Conservation (phyloP, 2,113 vertebrate species). For the Ciconia boyciana region DNA sequence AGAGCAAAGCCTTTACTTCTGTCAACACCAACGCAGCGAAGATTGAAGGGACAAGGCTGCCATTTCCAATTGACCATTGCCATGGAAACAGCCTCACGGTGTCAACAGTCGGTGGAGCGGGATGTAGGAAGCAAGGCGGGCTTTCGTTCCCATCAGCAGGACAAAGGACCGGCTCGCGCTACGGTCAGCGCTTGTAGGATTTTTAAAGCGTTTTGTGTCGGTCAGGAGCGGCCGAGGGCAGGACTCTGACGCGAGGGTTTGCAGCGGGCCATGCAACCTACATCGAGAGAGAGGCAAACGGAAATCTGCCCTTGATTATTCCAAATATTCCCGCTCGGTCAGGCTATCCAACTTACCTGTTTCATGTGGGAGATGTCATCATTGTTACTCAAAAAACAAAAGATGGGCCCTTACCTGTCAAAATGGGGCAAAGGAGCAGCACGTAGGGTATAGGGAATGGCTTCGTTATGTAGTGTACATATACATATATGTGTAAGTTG, state of each 20-base stretch:
- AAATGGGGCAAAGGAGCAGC: neutral
- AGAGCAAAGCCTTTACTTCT: constrained; percentile 51
- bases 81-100: constrained; percentile 59
- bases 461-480: rapidly evolving
- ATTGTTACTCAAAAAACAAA: neutral
- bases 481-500: neutral
- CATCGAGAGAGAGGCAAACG: neutral
- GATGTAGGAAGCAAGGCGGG: neutral
- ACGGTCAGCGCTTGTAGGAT: neutral
- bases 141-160: neutral
- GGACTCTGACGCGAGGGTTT: neutral
- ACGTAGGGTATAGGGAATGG: rapidly evolving
- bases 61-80: constrained; percentile 61
- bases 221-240: neutral
- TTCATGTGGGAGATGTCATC: neutral
- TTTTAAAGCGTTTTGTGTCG: neutral
- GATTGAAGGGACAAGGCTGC: constrained; percentile 47
- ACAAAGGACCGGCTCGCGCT: rapidly evolving
- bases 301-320: neutral
- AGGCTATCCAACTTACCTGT: rapidly evolving
- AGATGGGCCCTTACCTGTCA: neutral
- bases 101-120: constrained; percentile 29
- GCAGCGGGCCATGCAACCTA: rapidly evolving
- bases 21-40: constrained; percentile 23
- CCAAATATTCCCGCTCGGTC: neutral